Evolutionary conservation across 1,140 invertebrate genomes (phyloP).

Genomic region (Drosophila ogumai): DNA sequence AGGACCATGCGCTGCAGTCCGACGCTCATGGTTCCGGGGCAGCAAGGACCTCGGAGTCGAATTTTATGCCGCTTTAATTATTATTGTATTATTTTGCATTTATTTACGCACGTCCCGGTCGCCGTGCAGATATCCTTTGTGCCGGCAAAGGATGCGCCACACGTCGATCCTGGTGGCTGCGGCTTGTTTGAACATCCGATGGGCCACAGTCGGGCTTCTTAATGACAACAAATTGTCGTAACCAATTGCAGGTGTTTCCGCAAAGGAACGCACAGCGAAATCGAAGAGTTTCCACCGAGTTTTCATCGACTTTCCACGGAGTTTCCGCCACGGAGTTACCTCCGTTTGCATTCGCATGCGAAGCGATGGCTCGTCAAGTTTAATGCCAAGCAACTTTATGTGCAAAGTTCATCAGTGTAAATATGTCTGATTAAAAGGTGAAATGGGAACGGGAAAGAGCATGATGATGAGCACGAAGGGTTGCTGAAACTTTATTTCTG

Average conservation of each 20-base stretch:
- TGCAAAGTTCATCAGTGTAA: conserved; percentile 17
- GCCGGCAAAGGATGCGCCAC: conserved; percentile 28
- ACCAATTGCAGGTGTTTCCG: conserved; percentile 67
- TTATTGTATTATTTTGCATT: conserved; percentile 82
- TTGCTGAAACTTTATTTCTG: background rate
- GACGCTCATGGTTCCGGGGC: conserved; percentile 6
- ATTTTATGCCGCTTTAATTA: conserved; percentile 72
- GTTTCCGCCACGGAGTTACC: background rate
- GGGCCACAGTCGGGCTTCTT: conserved; percentile 36
- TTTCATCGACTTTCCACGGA: background rate
- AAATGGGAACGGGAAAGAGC: background rate
- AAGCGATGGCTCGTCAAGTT: conserved; percentile 3
- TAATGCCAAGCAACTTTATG: conserved; percentile 34
- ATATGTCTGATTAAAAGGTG: conserved; percentile 28
- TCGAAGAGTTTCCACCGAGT: conserved; percentile 17
- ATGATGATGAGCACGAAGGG: background rate
- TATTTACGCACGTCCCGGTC: conserved; percentile 63
- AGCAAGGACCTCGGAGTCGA: conserved; percentile 10
- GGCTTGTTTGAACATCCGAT: conserved; percentile 42
- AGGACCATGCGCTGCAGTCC: conserved; percentile 48
- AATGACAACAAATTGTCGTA: conserved; percentile 76
- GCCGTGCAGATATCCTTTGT: conserved; percentile 28
- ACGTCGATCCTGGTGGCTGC: conserved; percentile 33
- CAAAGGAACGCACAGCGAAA: conserved; percentile 43
- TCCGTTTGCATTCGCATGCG: conserved; percentile 2